Base-by-base conservation (phyloP, 2,113 vertebrate genomes). In the Python bivittatus region DNA sequence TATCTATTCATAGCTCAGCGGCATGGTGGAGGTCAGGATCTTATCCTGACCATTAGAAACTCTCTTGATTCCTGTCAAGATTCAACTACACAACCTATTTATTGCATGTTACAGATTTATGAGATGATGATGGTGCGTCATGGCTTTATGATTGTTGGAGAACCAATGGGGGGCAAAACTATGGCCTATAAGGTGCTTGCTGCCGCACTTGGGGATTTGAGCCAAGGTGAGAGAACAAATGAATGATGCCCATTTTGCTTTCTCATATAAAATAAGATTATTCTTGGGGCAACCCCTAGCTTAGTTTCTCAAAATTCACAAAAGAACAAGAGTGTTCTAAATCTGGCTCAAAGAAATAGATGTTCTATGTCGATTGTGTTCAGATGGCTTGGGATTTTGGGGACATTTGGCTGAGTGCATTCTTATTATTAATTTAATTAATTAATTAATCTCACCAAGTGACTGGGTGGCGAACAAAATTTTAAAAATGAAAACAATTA, bases 101-200 rank as follows among this genome's bases (percentile, higher is more conserved):
- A 91, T 86, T 53, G 38, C 15, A 25, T 89, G 58, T 57, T 90
- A 6, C 94, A 99, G 99, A 97, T 99, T 91, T 99, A 99, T 0
- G 99, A 99, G 94, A 99, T 99, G 99, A 98, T 99, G 99, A 94
- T 99, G 96, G 99, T 99, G 6, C 98, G 98, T 25, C 99, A 99
- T 0, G 99, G 99, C 17, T 99, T 98, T 91, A 99, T 99, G 99
- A 99, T 99, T 89, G 98, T 99, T 4, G 99, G 99, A 92, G 98
- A 98, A 11, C 97, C 99, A 4, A 95, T 99, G 93, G 98, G 98
- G 4, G 98, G 99, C 91, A 99, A 99, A 94, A 99, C 98, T 0
- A 98, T 96, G 54, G 98, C 98, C 0, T 99, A 99, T 94, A 98
- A 98, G 96, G 98, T 98, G 91, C 96, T 99, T 61, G 97, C 99